Evolutionary conservation across 2,888 invertebrate species (phyloP).

Genomic region (Eupithecia insigniata): DNA sequence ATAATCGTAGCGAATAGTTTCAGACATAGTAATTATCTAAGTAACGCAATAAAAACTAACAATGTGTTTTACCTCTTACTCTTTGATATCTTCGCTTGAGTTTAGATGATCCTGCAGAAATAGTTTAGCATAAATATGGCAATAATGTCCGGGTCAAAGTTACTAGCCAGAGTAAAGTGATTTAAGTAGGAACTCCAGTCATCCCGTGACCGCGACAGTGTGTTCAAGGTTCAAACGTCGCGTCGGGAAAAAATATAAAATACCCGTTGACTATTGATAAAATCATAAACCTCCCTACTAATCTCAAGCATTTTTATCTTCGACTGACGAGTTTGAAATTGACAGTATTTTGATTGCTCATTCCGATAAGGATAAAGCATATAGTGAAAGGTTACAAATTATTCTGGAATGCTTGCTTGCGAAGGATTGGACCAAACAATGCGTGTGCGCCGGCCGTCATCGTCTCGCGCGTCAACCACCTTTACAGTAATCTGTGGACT

Average conservation of each 20-base stretch:
- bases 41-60: not conserved
- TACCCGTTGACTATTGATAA: too few relatives aligned
- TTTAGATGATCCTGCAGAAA: too few relatives aligned
- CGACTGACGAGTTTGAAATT: not conserved
- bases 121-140: too few relatives aligned
- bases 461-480: slow-evolving; percentile 52
- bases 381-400: slow-evolving; percentile 10
- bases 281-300: too few relatives aligned
- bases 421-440: slow-evolving; percentile 46
- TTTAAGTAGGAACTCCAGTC: too few relatives aligned
- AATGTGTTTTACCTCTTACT: not conserved
- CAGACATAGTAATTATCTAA: not conserved
- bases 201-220: too few relatives aligned
- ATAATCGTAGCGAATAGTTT: not conserved
- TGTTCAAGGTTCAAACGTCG: too few relatives aligned
- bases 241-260: too few relatives aligned
- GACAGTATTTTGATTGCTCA: not conserved
- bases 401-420: slow-evolving; percentile 35
- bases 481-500: slow-evolving; percentile 23
- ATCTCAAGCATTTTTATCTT: too few relatives aligned
- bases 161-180: too few relatives aligned
- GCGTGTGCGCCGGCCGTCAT: slow-evolving; percentile 60
- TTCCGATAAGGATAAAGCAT: not conserved
- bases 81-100: too few relatives aligned
- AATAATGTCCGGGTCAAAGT: too few relatives aligned